Percentiles rank a stretch among this genome's conserved stretches.
Evolutionary conservation across 2,888 invertebrate genomes (phyloP).

Genomic region (Cryptops parisi): DNA sequence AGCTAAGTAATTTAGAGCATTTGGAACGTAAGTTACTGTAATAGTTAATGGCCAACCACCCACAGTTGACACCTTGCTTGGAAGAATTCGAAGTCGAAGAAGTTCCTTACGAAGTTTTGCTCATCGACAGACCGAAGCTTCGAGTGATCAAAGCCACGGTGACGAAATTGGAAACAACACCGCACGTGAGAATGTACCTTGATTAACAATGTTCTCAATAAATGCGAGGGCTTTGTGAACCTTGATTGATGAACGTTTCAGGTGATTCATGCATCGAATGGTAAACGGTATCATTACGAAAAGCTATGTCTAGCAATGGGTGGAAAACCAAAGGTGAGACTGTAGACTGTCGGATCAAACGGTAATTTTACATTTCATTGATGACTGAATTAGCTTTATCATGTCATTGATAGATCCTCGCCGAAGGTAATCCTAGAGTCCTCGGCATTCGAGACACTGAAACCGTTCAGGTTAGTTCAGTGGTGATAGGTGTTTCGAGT

Average conservation of each 20-base stretch:
- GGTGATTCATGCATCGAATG: constrained; percentile 22
- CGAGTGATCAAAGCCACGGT: constrained; percentile 41
- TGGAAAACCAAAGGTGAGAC: constrained; percentile 52
- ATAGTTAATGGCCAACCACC: constrained; percentile 7
- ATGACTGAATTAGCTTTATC: not conserved
- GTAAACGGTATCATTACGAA: constrained; percentile 48
- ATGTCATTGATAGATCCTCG: constrained; percentile 27
- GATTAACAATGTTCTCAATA: not conserved
- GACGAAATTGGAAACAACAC: constrained; percentile 26
- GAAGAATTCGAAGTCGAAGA: constrained; percentile 78
- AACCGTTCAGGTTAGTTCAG: constrained; percentile 46
- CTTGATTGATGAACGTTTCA: constrained; percentile 11
- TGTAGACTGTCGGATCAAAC: not conserved
- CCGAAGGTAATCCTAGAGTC: constrained; percentile 40
- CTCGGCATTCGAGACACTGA: constrained; percentile 89
- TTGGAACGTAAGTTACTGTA: too few relatives aligned
- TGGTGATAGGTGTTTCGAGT: not conserved
- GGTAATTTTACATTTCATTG: not conserved
- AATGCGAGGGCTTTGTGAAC: not conserved
- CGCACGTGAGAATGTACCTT: constrained; percentile 26
- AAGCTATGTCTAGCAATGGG: constrained; percentile 85
- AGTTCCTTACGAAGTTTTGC: constrained; percentile 42
- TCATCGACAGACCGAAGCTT: constrained; percentile 40
- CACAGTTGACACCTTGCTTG: constrained; percentile 58
- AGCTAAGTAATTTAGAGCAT: too few relatives aligned